Percentiles rank a stretch among this genome's conserved stretches.
phyloP scores from a whole-genome alignment of 2,797 vertebrate genomes.

The Darevskia nairensis region DNA sequence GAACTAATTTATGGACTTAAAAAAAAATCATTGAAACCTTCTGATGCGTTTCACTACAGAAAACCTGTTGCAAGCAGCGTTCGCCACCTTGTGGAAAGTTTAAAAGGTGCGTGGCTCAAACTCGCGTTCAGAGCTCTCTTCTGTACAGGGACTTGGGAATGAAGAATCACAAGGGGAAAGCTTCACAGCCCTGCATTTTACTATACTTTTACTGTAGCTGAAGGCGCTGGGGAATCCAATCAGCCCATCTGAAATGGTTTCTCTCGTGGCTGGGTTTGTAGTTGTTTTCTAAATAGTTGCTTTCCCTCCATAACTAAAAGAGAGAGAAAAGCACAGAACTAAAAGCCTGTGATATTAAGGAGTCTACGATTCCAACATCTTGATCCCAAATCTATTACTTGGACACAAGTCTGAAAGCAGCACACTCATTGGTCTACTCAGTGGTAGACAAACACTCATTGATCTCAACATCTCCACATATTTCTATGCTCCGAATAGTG shows the following conservation, averaged over 20 bases:
- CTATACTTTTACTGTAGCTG: background rate
- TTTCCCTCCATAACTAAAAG: background rate
- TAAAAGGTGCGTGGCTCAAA: conserved; percentile 24
- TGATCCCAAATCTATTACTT: background rate
- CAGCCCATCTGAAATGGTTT: background rate
- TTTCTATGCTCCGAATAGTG: background rate
- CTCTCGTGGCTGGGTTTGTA: background rate
- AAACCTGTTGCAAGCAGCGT: conserved; percentile 66
- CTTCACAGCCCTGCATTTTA: background rate
- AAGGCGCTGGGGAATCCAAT: background rate
- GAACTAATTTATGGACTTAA: conserved; percentile 48
- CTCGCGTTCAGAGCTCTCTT: background rate
- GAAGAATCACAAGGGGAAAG: background rate
- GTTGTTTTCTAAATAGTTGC: background rate
- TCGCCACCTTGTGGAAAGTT: conserved; percentile 78
- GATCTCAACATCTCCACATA: background rate
- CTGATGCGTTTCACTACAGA: conserved; percentile 33
- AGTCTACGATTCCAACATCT: background rate
- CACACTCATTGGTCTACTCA: background rate
- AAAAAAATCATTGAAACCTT: conserved; percentile 56
- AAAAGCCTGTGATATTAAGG: background rate
- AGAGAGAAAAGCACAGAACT: background rate
- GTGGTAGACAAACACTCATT: background rate
- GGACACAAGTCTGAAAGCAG: background rate
- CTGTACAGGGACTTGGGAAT: background rate